These are phyloP conservation scores for Chaenodraco wilsoni DNA, from an alignment of 2,797 vertebrate genomes.

Conservation along the genomic window DNA sequence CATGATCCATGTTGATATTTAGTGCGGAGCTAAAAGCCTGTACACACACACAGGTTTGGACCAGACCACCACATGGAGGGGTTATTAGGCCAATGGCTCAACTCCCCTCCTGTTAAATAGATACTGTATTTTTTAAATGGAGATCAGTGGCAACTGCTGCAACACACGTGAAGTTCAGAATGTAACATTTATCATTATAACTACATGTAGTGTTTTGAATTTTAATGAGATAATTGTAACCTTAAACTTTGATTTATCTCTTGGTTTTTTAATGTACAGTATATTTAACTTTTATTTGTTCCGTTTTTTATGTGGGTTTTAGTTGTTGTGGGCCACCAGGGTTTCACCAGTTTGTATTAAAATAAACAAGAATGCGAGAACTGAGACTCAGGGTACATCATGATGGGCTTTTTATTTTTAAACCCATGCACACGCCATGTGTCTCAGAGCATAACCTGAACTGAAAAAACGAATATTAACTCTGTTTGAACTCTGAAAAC, in stretches of 20 bases:
- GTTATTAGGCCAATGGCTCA: conserved; percentile 38
- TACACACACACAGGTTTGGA: conserved; percentile 22
- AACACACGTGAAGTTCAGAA: background rate
- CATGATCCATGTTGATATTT: conserved; percentile 61
- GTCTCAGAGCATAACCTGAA: conserved; percentile 14
- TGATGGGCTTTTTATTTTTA: conserved; percentile 12
- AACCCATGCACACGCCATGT: conserved; percentile 2
- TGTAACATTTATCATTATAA: background rate
- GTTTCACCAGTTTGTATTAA: background rate
- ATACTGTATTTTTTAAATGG: conserved; percentile 39
- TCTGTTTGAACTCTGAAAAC: background rate
- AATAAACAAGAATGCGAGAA: background rate
- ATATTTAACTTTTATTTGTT: background rate
- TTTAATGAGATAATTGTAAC: conserved; percentile 2
- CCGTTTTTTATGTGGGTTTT: background rate
- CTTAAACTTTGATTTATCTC: conserved; percentile 2
- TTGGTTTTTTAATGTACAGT: background rate
- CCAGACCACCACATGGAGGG: conserved; percentile 47
- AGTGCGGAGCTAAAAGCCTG: conserved; percentile 24
- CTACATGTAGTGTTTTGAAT: background rate
- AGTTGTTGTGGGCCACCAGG: background rate
- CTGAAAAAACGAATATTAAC: background rate
- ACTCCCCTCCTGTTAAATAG: conserved; percentile 59
- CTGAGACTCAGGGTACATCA: background rate
- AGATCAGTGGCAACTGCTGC: conserved; percentile 19